Conservation (phyloP, 2,113 vertebrate species). For the Dromaius novaehollandiae region DNA sequence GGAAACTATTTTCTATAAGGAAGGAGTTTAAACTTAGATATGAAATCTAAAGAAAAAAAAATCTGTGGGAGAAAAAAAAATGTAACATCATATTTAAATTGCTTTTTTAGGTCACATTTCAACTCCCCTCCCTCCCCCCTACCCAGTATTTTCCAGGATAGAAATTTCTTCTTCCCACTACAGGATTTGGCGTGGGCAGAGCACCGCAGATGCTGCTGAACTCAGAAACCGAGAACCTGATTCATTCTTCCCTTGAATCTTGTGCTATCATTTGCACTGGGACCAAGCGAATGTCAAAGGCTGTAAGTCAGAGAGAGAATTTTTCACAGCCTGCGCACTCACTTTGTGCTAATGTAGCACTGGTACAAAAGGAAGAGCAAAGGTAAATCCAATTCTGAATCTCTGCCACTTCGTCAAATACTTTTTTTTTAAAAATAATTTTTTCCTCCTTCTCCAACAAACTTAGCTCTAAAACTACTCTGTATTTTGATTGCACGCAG, state of each 20-base stretch:
- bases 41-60: neutral
- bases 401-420: neutral
- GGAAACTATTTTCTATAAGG: neutral
- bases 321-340: neutral
- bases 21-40: neutral
- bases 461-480: neutral
- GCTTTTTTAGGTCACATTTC: slow-evolving; percentile 52
- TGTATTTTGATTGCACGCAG: neutral
- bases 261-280: neutral
- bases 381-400: neutral
- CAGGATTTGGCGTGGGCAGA: slow-evolving; percentile 47
- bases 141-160: slow-evolving; percentile 41
- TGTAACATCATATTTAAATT: neutral
- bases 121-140: neutral
- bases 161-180: slow-evolving; percentile 67
- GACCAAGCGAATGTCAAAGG: neutral
- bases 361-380: neutral
- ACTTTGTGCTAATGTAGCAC: neutral
- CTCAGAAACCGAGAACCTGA: slow-evolving; percentile 46
- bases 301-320: neutral
- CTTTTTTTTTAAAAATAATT: neutral
- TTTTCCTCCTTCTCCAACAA: neutral
- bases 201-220: slow-evolving; percentile 50
- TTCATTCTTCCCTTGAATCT: slow-evolving; percentile 49
- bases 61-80: neutral